A percentile compares a stretch with the other conserved stretches of the same genome.
These are phyloP conservation scores for Chelon labrosus DNA, from an alignment of 2,797 vertebrate species.

Conservation along the genomic window DNA sequence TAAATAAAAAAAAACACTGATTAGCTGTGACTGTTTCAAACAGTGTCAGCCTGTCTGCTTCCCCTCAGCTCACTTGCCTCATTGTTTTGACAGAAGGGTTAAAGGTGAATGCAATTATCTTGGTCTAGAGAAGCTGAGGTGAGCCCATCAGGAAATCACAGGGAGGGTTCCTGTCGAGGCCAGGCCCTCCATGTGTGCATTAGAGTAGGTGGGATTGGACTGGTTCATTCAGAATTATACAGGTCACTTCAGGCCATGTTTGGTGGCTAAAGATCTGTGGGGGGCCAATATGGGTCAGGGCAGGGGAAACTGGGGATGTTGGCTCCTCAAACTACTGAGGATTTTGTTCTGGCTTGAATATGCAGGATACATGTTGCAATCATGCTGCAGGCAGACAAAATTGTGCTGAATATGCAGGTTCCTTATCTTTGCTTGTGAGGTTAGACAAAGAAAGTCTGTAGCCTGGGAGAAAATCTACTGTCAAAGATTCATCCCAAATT, in stretches of 20 bases:
- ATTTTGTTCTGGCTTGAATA: slow-evolving; percentile 42
- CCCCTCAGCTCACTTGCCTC: slow-evolving; percentile 36
- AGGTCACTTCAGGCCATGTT: slow-evolving; percentile 74
- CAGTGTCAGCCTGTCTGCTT: slow-evolving; percentile 35
- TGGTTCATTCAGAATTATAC: slow-evolving; percentile 61
- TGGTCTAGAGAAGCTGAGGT: slow-evolving; percentile 61
- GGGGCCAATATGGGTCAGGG: slow-evolving; percentile 67
- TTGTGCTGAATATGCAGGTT: slow-evolving; percentile 47
- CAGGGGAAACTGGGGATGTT: slow-evolving; percentile 57
- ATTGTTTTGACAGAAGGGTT: slow-evolving; percentile 67
- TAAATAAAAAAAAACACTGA: slow-evolving; percentile 6
- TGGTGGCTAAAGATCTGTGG: slow-evolving; percentile 53
- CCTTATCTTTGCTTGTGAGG: slow-evolving; percentile 25
- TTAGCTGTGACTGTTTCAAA: slow-evolving; percentile 40
- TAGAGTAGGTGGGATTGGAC: slow-evolving; percentile 27
- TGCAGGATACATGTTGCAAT: slow-evolving; percentile 33
- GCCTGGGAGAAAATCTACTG: slow-evolving; percentile 5
- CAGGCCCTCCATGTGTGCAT: slow-evolving; percentile 38
- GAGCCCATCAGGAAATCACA: slow-evolving; percentile 63
- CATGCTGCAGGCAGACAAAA: slow-evolving; percentile 1
- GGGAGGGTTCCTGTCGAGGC: slow-evolving; percentile 48
- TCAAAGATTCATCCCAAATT: slow-evolving; percentile 13
- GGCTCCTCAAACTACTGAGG: slow-evolving; percentile 36
- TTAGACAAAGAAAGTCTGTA: slow-evolving; percentile 47
- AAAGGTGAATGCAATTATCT: slow-evolving; percentile 72